Evolutionary conservation across 2,797 vertebrate genomes (phyloP).

Genomic region (Brachyrhaphis roseni): DNA sequence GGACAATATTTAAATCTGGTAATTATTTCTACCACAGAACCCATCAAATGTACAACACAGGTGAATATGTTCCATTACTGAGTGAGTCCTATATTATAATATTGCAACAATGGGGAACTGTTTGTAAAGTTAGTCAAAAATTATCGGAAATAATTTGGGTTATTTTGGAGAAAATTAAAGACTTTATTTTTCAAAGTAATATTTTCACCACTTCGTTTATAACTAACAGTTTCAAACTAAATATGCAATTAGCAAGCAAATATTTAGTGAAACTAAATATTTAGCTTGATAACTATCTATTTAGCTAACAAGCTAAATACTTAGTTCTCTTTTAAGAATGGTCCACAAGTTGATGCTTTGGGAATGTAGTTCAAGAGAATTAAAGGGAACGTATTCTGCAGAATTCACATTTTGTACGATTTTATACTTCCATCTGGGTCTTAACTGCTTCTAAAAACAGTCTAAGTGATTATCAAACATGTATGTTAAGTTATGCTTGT

Average conservation of each 20-base stretch:
- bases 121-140: neutral
- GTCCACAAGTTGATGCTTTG: neutral
- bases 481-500: too few species aligned
- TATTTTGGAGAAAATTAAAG: neutral
- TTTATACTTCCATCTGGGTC: too few species aligned
- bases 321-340: neutral
- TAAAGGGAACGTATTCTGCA: too few species aligned
- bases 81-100: neutral
- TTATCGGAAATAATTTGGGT: neutral
- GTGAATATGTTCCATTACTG: neutral
- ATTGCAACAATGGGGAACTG: neutral
- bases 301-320: neutral
- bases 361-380: neutral
- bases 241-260: neutral
- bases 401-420: too few species aligned
- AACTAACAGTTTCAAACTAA: neutral
- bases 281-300: too few species aligned
- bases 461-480: too few species aligned
- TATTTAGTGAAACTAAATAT: neutral
- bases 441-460: too few species aligned
- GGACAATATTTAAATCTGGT: conserved; percentile 1
- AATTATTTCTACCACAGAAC: neutral
- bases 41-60: neutral
- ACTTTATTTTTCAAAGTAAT: neutral
- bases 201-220: neutral